Conservation (phyloP, 1,140 invertebrate genomes). For the Achroia grisella region DNA sequence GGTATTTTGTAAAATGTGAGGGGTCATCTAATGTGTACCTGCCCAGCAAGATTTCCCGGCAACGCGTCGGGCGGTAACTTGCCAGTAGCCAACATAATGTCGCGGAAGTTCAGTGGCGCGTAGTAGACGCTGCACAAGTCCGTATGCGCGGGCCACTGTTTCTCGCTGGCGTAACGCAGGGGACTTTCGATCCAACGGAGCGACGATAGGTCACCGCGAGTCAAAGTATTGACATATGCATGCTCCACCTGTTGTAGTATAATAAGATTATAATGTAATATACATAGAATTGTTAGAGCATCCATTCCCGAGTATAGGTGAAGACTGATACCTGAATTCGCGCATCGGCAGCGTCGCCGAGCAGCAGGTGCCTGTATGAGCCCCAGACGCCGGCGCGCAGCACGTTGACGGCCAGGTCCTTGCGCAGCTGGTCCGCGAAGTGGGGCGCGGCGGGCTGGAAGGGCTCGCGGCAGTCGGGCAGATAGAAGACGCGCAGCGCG, state of each 20-base stretch:
- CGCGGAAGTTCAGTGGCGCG: conserved; percentile 96
- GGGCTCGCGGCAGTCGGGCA: conserved; percentile 78
- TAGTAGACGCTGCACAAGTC: conserved; percentile 93
- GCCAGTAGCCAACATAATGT: conserved; percentile 97
- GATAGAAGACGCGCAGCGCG: conserved; percentile 81
- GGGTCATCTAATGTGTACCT: conserved; percentile 30
- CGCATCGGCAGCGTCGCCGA: conserved; percentile 74
- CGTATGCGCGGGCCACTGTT: conserved; percentile 21
- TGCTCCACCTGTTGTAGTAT: conserved; percentile 88
- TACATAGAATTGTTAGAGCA: too few relatives aligned
- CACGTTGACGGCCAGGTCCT: conserved; percentile 90
- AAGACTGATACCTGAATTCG: conserved; percentile 70
- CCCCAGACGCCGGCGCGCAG: conserved; percentile 88
- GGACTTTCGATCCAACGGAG: conserved; percentile 95
- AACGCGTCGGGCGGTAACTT: conserved; percentile 96
- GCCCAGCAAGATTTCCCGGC: conserved; percentile 86
- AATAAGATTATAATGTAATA: too few relatives aligned
- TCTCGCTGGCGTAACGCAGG: conserved; percentile 75
- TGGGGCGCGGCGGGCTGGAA: conserved; percentile 75
- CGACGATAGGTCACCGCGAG: conserved; percentile 92
- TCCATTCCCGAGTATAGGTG: too few relatives aligned
- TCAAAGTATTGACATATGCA: conserved; percentile 94
- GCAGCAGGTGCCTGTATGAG: conserved; percentile 85
- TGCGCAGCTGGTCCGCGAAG: conserved; percentile 79
- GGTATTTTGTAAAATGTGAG: too few relatives aligned